Evolutionary conservation across 2,797 vertebrate genomes (phyloP), one percentile per base, ranked within the genome.

Genomic region (Lepidocolaptes lacrymiger): DNA sequence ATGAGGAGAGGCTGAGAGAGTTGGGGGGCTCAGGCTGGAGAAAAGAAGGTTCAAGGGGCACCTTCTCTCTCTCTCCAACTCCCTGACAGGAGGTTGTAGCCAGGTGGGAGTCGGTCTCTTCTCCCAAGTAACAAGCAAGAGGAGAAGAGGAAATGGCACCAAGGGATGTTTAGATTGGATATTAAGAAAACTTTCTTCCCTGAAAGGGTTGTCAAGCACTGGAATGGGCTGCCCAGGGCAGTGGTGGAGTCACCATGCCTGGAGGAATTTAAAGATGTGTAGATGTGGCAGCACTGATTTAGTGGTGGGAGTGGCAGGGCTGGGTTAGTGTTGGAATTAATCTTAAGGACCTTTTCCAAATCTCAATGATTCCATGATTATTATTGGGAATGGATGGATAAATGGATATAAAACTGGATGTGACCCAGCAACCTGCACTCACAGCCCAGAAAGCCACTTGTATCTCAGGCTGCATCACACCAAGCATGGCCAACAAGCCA

Each of bases 401-500:
- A n/a, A 34, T 34, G 43, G 17, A 48, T 48, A 34, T 13, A 20
- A 48, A 36, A 19, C 12, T 10, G n/a, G 24, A 48, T 4, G 19
- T 27, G 44, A 34, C 17, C 17, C 23, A 26, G 17, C 23, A 66
- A 20, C 2, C 4, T 34, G 23, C n/a, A 48, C 17, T 26, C 44
- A 46, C 32, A 48, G n/a, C 44, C 44, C 44, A 48, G 63, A 66
- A 37, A 49, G 48, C 19, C 64, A 67, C n/a, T 24, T 26, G 9
- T 28, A 34, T 7, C 59, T 54, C 59, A 48, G 34, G 52, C 61
- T 52, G 30, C 30, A 52, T 32, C 56, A 3, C 44, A 4, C 5
- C 2, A 43, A 78, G 34, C 0, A 1, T 49, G 81, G 23, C 7
- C 69, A 49, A 37, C 18, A 21, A 63, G 28, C 2, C 3, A 0